Conservation (phyloP, 1,140 invertebrate species). For the Drosophila nikananu region DNA sequence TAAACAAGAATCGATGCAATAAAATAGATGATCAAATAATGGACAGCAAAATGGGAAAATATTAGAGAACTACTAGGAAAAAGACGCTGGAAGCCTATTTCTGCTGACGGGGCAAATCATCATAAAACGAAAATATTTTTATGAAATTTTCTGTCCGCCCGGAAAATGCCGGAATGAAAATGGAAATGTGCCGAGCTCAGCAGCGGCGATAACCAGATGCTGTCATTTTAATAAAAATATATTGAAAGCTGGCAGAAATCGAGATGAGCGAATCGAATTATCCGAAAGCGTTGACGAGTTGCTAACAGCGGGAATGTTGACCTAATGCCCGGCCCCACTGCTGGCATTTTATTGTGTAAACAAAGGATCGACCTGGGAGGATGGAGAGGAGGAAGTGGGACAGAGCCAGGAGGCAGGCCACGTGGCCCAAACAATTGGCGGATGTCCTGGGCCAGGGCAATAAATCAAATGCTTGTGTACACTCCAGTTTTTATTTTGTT, state of each 20-base stretch:
- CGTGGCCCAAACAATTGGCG: constrained; percentile 60
- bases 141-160: constrained; percentile 25
- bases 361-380: constrained; percentile 18
- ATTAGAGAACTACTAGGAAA: constrained; percentile 18
- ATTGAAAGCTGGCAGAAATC: constrained; percentile 61
- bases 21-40: constrained; percentile 25
- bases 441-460: constrained; percentile 60
- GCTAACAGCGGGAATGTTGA: constrained; percentile 44
- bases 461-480: constrained; percentile 67
- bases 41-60: background rate
- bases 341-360: constrained; percentile 52
- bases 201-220: constrained; percentile 42
- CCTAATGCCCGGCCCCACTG: constrained; percentile 39
- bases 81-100: constrained; percentile 13
- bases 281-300: constrained; percentile 52
- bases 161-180: constrained; percentile 12
- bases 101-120: constrained; percentile 44
- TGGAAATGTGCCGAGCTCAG: constrained; percentile 34
- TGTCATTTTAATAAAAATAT: constrained; percentile 62
- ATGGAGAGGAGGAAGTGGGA: background rate
- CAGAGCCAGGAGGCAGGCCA: constrained; percentile 1
- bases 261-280: constrained; percentile 46
- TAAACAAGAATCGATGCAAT: constrained; percentile 2
- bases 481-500: constrained; percentile 63
- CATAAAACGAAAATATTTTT: constrained; percentile 47